Percentiles rank a stretch among this genome's conserved stretches.
phyloP scores from a whole-genome alignment of 2,113 vertebrate species.

The Athene noctua region DNA sequence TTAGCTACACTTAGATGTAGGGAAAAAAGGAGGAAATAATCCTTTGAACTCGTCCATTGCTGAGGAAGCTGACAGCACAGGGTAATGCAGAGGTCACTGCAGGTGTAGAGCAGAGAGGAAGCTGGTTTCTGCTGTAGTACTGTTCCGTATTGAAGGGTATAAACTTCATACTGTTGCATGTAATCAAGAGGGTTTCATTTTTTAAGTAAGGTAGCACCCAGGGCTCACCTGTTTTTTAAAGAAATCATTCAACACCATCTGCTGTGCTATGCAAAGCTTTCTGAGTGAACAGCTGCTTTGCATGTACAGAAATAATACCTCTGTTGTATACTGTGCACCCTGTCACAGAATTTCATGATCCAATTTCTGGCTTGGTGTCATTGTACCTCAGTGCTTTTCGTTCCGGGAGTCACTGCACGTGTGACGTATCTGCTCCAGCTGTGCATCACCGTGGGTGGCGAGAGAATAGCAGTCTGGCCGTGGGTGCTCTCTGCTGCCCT shows the following conservation, averaged over 20 bases:
- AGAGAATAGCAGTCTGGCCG: background rate
- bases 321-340: background rate
- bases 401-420: background rate
- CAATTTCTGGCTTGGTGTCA: fast-evolving
- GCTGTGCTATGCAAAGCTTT: background rate
- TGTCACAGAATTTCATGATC: background rate
- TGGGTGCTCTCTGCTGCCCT: background rate
- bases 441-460: fast-evolving
- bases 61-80: background rate
- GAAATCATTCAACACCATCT: background rate
- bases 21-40: background rate
- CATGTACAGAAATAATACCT: fast-evolving
- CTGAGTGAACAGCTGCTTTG: background rate
- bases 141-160: background rate
- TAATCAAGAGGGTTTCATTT: background rate
- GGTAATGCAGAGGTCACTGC: fast-evolving
- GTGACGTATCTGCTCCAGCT: background rate
- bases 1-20: background rate
- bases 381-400: background rate
- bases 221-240: background rate
- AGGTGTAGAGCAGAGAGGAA: background rate
- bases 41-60: background rate
- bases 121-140: background rate
- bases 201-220: background rate
- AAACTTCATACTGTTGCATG: background rate